Percentiles rank a stretch among this genome's conserved stretches.
phyloP scores from a whole-genome alignment of 1,140 invertebrate species.

The Myzus persicae region DNA sequence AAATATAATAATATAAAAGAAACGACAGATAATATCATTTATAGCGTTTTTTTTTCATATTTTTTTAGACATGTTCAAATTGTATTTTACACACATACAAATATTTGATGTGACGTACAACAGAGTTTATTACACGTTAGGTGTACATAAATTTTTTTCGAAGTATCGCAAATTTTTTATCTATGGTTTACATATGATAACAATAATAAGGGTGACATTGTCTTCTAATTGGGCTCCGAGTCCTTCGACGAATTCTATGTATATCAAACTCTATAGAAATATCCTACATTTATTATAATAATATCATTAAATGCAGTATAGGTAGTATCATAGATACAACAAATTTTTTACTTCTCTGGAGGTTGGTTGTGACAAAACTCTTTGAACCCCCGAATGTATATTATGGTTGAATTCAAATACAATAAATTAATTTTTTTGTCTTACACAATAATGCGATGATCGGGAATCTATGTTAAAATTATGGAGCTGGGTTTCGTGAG shows the following conservation, averaged over 20 bases:
- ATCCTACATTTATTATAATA: neutral
- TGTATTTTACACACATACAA: neutral
- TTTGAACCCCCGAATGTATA: neutral
- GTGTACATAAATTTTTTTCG: neutral
- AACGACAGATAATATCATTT: neutral
- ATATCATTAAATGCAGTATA: too few species aligned
- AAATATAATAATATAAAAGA: neutral
- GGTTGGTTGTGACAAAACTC: neutral
- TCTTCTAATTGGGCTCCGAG: constrained; percentile 34
- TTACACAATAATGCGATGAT: neutral
- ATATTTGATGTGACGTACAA: neutral
- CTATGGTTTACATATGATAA: neutral
- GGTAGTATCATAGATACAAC: neutral
- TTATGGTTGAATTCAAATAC: neutral
- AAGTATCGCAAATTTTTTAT: neutral
- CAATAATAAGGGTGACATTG: constrained; percentile 46
- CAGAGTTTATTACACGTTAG: neutral
- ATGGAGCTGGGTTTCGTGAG: too few species aligned
- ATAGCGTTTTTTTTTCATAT: neutral
- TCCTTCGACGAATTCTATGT: constrained; percentile 1
- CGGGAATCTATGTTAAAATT: neutral
- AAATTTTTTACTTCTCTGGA: neutral
- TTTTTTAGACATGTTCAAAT: neutral
- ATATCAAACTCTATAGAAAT: neutral
- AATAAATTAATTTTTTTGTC: neutral